These are phyloP conservation scores for Myiopsitta monachus DNA, from an alignment of 2,113 vertebrate species.

Conservation along the genomic window DNA sequence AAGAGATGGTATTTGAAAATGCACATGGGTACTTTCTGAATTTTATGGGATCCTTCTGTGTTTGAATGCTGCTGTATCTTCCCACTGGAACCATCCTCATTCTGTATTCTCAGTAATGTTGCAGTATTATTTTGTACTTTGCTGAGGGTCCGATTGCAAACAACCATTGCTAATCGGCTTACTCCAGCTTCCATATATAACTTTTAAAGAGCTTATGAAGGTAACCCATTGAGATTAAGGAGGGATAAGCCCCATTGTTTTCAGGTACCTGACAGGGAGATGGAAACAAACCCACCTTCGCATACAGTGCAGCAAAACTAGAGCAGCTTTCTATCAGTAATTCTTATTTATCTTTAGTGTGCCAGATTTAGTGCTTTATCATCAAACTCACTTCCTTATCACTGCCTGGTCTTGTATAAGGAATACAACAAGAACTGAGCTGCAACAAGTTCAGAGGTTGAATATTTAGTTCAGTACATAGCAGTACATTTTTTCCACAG, in stretches of 20 bases:
- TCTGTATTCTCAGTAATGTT: constrained; percentile 17
- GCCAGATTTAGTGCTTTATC: constrained; percentile 62
- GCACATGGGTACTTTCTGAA: not conserved
- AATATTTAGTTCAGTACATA: not conserved
- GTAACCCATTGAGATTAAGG: constrained; percentile 64
- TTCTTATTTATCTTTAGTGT: constrained; percentile 69
- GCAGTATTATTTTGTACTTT: constrained; percentile 47
- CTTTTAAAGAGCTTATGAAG: constrained; percentile 70
- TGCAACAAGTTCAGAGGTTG: constrained; percentile 37
- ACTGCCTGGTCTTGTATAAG: constrained; percentile 21
- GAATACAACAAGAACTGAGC: constrained; percentile 32
- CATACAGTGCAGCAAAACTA: constrained; percentile 41
- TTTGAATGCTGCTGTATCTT: not conserved
- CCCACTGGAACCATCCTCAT: not conserved
- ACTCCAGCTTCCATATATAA: constrained; percentile 65
- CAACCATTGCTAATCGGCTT: constrained; percentile 68
- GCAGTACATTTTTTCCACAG: not conserved
- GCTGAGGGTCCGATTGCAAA: constrained; percentile 62
- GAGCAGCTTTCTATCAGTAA: constrained; percentile 61
- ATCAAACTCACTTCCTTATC: constrained; percentile 57
- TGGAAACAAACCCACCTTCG: constrained; percentile 20
- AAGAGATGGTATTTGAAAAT: not conserved
- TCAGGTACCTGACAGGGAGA: constrained; percentile 56
- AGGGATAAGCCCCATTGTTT: constrained; percentile 61
- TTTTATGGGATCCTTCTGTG: not conserved